Evolutionary conservation across 2,888 invertebrate species (phyloP).

Genomic region (Coleophora deauratella): DNA sequence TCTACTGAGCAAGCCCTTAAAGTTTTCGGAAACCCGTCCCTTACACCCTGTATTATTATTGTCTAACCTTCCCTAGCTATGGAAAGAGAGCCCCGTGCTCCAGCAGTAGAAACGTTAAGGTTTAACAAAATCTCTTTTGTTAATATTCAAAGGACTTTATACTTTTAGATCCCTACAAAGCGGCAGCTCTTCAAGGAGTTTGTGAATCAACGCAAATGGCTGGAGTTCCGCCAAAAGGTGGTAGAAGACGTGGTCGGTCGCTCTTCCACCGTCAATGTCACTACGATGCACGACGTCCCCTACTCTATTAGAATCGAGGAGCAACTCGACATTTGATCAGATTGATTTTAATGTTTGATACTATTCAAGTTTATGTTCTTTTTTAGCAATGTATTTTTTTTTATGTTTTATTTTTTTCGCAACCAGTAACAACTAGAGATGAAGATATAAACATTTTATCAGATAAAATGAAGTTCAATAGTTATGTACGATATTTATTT

Average conservation of each 20-base stretch:
- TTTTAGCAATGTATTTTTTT: neutral
- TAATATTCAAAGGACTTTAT: neutral
- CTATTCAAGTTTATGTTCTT: neutral
- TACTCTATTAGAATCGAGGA: constrained; percentile 77
- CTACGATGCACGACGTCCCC: constrained; percentile 76
- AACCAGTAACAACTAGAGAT: too few relatives aligned
- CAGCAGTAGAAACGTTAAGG: too few relatives aligned
- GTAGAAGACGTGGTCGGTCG: constrained; percentile 62
- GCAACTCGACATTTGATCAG: constrained; percentile 49
- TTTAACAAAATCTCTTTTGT: too few relatives aligned
- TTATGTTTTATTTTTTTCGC: neutral
- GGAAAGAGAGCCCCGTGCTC: too few relatives aligned
- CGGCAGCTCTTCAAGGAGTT: constrained; percentile 72
- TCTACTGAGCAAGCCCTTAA: too few relatives aligned
- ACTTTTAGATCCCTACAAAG: constrained; percentile 68
- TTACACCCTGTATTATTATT: too few relatives aligned
- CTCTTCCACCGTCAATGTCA: constrained; percentile 66
- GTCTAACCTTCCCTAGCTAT: too few relatives aligned
- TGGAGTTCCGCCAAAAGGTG: constrained; percentile 63
- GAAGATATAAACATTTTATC: too few relatives aligned
- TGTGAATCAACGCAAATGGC: constrained; percentile 71
- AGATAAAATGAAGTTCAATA: too few relatives aligned
- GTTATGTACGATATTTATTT: too few relatives aligned
- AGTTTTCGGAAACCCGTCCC: too few relatives aligned
- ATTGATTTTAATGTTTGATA: neutral